Percentiles rank a stretch among this genome's conserved stretches.
Conservation (phyloP, 2,113 vertebrate species). For the Donacobius atricapilla region DNA sequence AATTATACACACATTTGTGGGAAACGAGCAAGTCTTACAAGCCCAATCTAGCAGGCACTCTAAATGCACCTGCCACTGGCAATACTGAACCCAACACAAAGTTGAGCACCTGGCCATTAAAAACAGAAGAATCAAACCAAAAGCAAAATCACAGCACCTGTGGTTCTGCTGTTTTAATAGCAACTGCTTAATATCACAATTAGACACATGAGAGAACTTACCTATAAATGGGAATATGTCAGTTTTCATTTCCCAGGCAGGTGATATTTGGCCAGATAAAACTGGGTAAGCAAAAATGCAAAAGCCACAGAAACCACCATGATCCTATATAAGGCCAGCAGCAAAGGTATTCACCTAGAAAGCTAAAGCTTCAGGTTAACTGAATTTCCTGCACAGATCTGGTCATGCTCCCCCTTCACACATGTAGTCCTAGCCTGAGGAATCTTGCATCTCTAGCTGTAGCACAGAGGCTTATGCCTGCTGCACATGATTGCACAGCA, state of each 20-base stretch:
- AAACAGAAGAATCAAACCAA: neutral
- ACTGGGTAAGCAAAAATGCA: neutral
- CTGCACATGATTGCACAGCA: neutral
- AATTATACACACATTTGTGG: neutral
- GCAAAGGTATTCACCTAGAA: neutral
- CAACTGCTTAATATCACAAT: neutral
- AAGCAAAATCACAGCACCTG: neutral
- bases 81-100: neutral
- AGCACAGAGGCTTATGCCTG: neutral
- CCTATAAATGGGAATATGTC: neutral
- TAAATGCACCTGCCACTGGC: neutral
- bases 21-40: neutral
- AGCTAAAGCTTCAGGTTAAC: neutral
- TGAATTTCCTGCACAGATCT: neutral
- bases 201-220: neutral
- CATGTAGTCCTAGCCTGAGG: fast-evolving
- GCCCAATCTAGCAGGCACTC: neutral
- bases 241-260: neutral
- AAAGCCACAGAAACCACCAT: neutral
- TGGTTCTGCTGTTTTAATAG: neutral
- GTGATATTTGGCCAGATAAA: neutral
- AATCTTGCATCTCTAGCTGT: neutral
- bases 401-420: neutral
- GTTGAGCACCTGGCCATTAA: neutral
- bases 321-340: neutral